A percentile compares a stretch with the other conserved stretches of the same genome.
phyloP scores from a whole-genome alignment of 2,113 vertebrate genomes.

The Ammodytes marinus region DNA sequence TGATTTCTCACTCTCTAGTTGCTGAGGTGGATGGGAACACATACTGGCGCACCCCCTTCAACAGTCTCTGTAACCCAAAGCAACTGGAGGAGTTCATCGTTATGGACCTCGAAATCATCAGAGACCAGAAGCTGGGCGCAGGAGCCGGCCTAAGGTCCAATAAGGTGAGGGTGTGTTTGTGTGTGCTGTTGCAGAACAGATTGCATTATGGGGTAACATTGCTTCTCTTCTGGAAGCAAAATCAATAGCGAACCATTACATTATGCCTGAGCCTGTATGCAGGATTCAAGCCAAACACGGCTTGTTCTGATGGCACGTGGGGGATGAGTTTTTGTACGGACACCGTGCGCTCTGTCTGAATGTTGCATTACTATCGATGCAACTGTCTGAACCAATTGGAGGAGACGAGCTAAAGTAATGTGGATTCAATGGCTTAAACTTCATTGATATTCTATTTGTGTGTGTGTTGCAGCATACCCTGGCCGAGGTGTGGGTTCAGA shows the following conservation, averaged over 20 bases:
- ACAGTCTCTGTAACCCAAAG: conserved; percentile 90
- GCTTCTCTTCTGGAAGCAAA: conserved; percentile 58
- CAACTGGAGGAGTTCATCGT: conserved; percentile 97
- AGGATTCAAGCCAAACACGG: conserved; percentile 35
- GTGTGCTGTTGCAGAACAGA: conserved; percentile 46
- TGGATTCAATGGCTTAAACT: conserved; percentile 7
- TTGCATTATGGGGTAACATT: conserved; percentile 62
- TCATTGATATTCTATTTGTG: conserved; percentile 35
- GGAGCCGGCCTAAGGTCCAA: conserved; percentile 92
- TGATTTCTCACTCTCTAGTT: conserved; percentile 80
- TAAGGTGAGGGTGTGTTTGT: conserved; percentile 84
- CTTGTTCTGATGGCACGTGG: conserved; percentile 25
- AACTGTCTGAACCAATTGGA: conserved; percentile 9
- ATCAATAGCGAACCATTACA: conserved; percentile 69
- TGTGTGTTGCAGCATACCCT: conserved; percentile 89
- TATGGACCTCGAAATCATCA: conserved; percentile 90
- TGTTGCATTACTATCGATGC: conserved; percentile 35
- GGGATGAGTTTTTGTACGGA: conserved; percentile 8
- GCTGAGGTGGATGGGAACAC: conserved; percentile 94
- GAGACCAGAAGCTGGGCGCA: conserved; percentile 86
- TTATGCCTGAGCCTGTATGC: conserved; percentile 55
- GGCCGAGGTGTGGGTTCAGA: conserved; percentile 97
- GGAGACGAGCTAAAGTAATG: conserved; percentile 7
- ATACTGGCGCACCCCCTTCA: conserved; percentile 95
- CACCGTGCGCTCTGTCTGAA: background rate